These are phyloP conservation scores for Oxyura jamaicensis DNA, from an alignment of 2,113 vertebrate species.

Conservation along the genomic window DNA sequence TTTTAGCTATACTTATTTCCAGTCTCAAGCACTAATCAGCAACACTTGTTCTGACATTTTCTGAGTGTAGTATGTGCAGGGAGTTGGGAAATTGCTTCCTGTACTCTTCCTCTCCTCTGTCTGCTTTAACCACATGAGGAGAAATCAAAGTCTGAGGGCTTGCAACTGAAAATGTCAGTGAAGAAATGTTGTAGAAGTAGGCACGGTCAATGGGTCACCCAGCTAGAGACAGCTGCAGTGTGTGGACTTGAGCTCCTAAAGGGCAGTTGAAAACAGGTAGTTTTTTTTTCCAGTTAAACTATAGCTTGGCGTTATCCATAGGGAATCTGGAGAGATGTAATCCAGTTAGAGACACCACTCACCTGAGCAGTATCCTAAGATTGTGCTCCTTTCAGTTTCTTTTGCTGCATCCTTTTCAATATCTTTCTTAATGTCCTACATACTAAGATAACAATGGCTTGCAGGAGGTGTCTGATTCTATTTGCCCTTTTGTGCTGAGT, in stretches of 20 bases:
- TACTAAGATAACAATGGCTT: background rate
- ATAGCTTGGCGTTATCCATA: background rate
- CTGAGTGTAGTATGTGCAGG: background rate
- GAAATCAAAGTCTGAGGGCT: background rate
- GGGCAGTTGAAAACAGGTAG: background rate
- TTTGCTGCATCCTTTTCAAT: background rate
- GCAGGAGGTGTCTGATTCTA: background rate
- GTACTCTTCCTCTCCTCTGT: background rate
- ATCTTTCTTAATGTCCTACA: background rate
- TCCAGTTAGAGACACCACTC: background rate
- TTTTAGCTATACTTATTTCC: background rate
- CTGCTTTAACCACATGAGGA: background rate
- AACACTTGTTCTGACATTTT: background rate
- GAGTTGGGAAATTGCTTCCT: background rate
- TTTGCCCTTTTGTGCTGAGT: background rate
- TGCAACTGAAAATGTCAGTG: background rate
- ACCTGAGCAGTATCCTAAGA: background rate
- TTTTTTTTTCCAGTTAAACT: background rate
- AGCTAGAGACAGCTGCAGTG: background rate
- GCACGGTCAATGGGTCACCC: background rate
- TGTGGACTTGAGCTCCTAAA: background rate
- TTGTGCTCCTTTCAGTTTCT: background rate
- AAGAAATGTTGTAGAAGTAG: background rate
- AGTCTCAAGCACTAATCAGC: background rate
- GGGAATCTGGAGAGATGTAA: background rate